These are phyloP conservation scores for Biston betularia DNA, from an alignment of 2,888 invertebrate genomes.

Conservation along the genomic window DNA sequence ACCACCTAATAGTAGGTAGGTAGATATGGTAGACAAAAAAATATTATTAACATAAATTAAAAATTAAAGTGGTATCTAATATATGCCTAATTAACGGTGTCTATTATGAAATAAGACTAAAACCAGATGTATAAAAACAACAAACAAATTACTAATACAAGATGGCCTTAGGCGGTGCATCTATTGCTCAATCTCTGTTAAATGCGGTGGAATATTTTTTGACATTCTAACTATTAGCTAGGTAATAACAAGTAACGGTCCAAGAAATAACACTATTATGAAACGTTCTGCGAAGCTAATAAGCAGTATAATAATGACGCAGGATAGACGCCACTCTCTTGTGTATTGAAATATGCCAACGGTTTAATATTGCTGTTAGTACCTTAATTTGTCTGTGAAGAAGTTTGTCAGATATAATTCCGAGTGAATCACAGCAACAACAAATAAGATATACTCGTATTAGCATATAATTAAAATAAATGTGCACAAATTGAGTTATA, in stretches of 20 bases:
- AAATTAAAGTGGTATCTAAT: too few species aligned
- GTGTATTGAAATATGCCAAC: neutral
- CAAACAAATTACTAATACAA: neutral
- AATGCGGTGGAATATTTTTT: constrained; percentile 20
- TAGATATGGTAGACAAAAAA: too few species aligned
- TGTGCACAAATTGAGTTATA: neutral
- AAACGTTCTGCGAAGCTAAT: constrained; percentile 15
- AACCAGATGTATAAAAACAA: neutral
- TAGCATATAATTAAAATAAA: neutral
- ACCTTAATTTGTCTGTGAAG: neutral
- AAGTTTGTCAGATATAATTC: neutral
- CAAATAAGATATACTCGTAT: neutral
- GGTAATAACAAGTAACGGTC: constrained; percentile 26
- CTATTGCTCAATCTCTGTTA: constrained; percentile 6
- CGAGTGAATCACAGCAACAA: neutral
- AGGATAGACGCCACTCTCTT: constrained; percentile 5
- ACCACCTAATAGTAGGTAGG: too few species aligned
- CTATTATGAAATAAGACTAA: constrained; percentile 4
- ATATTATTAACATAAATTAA: too few species aligned
- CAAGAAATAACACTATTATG: constrained; percentile 28
- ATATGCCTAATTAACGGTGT: neutral
- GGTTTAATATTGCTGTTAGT: constrained; percentile 1
- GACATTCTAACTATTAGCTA: constrained; percentile 14
- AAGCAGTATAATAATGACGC: constrained; percentile 19
- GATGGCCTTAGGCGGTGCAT: constrained; percentile 9